Base-by-base conservation (phyloP, 2,113 vertebrate species). In the Otocyon megalotis region DNA sequence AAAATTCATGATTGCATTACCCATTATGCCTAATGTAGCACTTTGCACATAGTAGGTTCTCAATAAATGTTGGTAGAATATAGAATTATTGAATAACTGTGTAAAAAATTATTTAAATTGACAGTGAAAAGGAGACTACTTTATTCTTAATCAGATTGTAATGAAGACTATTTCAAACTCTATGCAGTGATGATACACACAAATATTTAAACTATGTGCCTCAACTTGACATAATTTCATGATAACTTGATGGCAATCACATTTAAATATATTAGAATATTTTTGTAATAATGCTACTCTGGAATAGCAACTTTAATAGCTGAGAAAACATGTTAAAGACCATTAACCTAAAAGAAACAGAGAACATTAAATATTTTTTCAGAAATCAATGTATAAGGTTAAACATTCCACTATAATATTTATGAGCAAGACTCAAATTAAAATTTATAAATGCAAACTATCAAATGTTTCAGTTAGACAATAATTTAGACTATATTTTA, bases 231-330 rank as follows among this genome's bases (percentile, higher is more conserved):
- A 97, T 96, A 97, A 98, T 98, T 98, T 98, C 87, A 95, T 97
- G 96, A 96, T 98, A 98, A 98, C 87, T 97, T 97, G 88, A 97
- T 97, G 76, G 92, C 97, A 98, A 98, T 98, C 97, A 97, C 97
- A 98, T 98, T 98, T 98, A 98, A 98, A 97, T 98, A 98, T 96
- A 98, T 98, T 98, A 96, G 90, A 98, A 98, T 98, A 97, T 97
- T 98, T 97, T 97, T 96, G 43, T 97, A 98, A 97, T 93, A 97
- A 97, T 97, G 84, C 54, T 96, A 97, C 77, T 97, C 94, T 88
- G 97, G 88, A 97, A 97, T 94, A 97, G 93, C 96, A 98, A 97
- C 83, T 97, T 98, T 96, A 97, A 98, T 97, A 97, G 76, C 96
- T 97, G 72, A 80, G 92, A 92, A 98, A 97, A 98, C 97, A 98